Base-by-base conservation (phyloP, 1,140 invertebrate species). In the Lepidotrigona ventralis region DNA sequence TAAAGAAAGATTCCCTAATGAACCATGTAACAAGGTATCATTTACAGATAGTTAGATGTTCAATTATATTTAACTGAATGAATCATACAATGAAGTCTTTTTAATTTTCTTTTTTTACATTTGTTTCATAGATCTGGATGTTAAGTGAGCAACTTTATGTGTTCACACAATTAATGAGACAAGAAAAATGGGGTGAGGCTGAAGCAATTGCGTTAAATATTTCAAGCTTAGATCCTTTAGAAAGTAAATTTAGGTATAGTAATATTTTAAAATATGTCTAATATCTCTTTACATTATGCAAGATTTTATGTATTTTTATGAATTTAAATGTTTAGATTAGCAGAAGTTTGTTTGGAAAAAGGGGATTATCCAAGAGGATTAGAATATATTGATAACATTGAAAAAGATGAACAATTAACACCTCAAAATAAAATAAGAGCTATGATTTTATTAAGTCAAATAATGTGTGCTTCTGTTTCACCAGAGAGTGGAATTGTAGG, bases 151-250 rank as follows among this genome's bases (percentile, higher is more conserved):
- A 96, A 89, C 89, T 96, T 68, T 93, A 96, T 84, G 91, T 94
- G 88, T 96, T 96, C 90, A 94, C 95, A 53, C 91, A 95, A 91
- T 90, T 95, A 66, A 87, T 97, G 71, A 95, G 96, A 89, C 94
- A 95, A 91, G 96, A 97, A 77, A 96, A 96, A 85, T 98, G 97
- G 96, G 95, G 95, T 51, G 96, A 97, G 81, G 97, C 97, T 0
- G 96, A 97, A 84, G 95, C 96, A 72, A 96, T 96, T 73, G 97
- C 97, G 70, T 93, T 94, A 72, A 96, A 97, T 92, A 95, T 98
- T 46, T 95, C 96, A 72, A 95, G 97, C 17, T 94, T 97, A 11
- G 96, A 97, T 92, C 92, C 95, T 75, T 95, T 96, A 89, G 97
- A 97, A 86, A 96, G 96, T 89, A 90, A 92, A 82, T 93, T 95